Evolutionary conservation across 2,113 vertebrate species (phyloP).

Genomic region (Atherinomorus stipes): DNA sequence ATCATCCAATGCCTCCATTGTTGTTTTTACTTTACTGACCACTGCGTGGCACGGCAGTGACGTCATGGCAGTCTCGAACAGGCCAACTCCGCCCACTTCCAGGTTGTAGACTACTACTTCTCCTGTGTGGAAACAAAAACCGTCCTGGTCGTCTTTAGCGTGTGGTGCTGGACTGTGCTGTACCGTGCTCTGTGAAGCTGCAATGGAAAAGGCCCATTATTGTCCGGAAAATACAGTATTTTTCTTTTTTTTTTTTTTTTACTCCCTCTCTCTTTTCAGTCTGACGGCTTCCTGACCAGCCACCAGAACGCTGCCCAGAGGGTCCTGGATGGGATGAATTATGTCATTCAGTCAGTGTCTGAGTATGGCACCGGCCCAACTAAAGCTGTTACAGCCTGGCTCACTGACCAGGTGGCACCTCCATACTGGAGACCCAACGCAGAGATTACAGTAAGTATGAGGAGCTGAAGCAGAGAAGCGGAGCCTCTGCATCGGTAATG

Average conservation of each 20-base stretch:
- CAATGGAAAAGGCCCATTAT: no score
- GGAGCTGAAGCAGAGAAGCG: neutral
- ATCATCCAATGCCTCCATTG: no score
- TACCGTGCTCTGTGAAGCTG: no score
- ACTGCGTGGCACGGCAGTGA: no score
- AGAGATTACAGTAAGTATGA: slow-evolving; percentile 82
- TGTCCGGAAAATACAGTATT: no score
- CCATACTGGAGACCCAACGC: slow-evolving; percentile 86
- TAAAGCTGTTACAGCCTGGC: slow-evolving; percentile 83
- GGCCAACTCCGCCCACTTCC: no score
- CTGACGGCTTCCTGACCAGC: slow-evolving; percentile 78
- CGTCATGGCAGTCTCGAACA: no score
- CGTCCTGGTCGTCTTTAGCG: no score
- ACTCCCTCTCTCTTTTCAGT: slow-evolving; percentile 58
- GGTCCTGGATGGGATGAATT: slow-evolving; percentile 85
- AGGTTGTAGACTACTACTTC: no score
- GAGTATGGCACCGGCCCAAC: slow-evolving; percentile 86
- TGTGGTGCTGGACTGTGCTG: no score
- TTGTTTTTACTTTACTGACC: no score
- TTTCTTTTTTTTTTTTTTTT: neutral
- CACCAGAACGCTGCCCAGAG: slow-evolving; percentile 87
- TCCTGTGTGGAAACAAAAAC: no score
- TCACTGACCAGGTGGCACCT: slow-evolving; percentile 87
- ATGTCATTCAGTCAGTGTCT: slow-evolving; percentile 83
- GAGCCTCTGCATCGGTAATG: neutral